These are phyloP conservation scores for Conger conger DNA, from an alignment of 2,113 vertebrate genomes.

Conservation along the genomic window DNA sequence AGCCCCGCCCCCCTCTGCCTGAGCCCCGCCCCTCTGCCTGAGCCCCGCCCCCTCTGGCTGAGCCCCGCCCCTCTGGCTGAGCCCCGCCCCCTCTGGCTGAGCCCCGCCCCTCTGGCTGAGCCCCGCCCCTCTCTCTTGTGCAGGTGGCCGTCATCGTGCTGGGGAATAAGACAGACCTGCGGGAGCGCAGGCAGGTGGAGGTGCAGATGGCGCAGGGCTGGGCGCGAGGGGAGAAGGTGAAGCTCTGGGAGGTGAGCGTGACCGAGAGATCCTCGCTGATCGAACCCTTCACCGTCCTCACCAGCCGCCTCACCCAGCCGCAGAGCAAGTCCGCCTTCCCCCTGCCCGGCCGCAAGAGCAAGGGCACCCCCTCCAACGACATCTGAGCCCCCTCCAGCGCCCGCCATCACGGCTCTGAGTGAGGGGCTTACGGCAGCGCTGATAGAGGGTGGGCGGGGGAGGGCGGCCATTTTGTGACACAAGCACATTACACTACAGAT, in stretches of 20 bases:
- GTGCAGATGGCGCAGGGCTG: slow-evolving; percentile 85
- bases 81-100: too few species aligned
- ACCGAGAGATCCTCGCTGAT: slow-evolving; percentile 80
- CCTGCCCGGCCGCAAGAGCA: slow-evolving; percentile 87
- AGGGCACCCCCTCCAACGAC: slow-evolving; percentile 80
- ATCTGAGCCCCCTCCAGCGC: slow-evolving; percentile 61
- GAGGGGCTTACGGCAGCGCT: not conserved
- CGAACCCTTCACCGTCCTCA: slow-evolving; percentile 87
- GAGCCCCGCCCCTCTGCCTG: too few species aligned
- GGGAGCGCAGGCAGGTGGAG: slow-evolving; percentile 84
- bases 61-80: not conserved
- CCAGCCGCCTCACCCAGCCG: slow-evolving; percentile 88
- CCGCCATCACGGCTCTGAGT: not conserved
- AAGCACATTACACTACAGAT: not conserved
- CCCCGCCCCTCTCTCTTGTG: not conserved
- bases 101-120: too few species aligned
- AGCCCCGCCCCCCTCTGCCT: not conserved
- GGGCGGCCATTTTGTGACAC: not conserved
- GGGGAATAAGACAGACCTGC: slow-evolving; percentile 89
- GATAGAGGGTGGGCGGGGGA: too few species aligned
- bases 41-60: too few species aligned
- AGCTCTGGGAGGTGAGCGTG: slow-evolving; percentile 93
- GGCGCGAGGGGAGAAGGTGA: slow-evolving; percentile 86
- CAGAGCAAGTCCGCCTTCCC: slow-evolving; percentile 93
- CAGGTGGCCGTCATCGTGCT: slow-evolving; percentile 86